phyloP scores from a whole-genome alignment of 2,888 invertebrate species.

The Oxyscelio sp. region DNA sequence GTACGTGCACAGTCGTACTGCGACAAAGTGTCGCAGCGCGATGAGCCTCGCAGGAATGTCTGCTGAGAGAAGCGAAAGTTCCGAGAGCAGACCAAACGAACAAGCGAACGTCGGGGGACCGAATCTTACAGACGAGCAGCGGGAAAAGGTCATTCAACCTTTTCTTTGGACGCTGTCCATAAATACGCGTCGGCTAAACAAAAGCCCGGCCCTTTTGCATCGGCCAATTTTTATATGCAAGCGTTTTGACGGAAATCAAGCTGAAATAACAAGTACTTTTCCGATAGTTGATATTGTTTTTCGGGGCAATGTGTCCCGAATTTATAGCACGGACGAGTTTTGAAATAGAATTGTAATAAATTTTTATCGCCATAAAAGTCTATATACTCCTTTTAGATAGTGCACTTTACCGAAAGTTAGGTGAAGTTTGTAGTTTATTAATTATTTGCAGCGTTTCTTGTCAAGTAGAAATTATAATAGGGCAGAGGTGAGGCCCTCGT shows the following conservation, averaged over 20 bases:
- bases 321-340: conserved; percentile 48
- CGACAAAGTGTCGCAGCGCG: conserved; percentile 73
- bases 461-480: too few relatives aligned
- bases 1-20: conserved; percentile 63
- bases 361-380: conserved; percentile 32
- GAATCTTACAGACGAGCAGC: conserved; percentile 59
- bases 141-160: conserved; percentile 51
- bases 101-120: conserved; percentile 50
- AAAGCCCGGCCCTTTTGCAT: conserved; percentile 8
- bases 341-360: conserved; percentile 37
- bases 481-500: too few relatives aligned
- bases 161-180: conserved; percentile 52
- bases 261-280: conserved; percentile 46
- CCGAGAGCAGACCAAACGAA: conserved; percentile 37
- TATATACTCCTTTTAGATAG: conserved; percentile 18
- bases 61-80: conserved; percentile 67
- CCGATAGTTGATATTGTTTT: conserved; percentile 64
- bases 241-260: conserved; percentile 37
- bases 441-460: too few relatives aligned
- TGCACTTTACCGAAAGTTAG: neutral
- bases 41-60: conserved; percentile 59
- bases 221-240: conserved; percentile 37
- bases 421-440: too few relatives aligned
- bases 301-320: conserved; percentile 12
- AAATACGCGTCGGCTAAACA: conserved; percentile 38